Base-by-base conservation (phyloP, 2,888 invertebrate genomes). In the Craniophora ligustri region DNA sequence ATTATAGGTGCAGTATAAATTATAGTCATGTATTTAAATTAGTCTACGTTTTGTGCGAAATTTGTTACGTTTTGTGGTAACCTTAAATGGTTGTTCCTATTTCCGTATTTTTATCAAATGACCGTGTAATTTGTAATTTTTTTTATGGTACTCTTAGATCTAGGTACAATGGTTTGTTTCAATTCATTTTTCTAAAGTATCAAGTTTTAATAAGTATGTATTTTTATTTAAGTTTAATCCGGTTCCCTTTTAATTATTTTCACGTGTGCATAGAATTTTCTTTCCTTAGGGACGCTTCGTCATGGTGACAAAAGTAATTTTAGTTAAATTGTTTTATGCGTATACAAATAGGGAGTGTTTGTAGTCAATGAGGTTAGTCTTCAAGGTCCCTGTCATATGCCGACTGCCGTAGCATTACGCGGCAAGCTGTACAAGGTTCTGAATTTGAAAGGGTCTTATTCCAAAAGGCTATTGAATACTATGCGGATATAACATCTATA, bases 361-460 rank as follows among this genome's bases (percentile, higher is more conserved):
- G 7, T 35, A 40, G 16, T 39, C 56, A 23, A 48, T 38, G 47
- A 48, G 44, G 64, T 56, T 48, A 48, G 5, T 28, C 32, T 38
- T 47, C 64, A 63, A 68, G 57, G 68, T 31, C 30, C 35, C 39
- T 44, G 15, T 41, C 67, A 23, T 35, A 26, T n/a, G 8, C 18
- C 10, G 39, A 44, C 23, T 40, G 18, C 13, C 23, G 62, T 44
- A 51, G 35, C 53, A 36, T 62, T 45, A 61, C 67, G 39, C 16
- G 31, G 67, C 54, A 41, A 40, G 18, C 45, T 19, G 26, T 40
- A 32, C 62, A 62, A 62, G 62, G 62, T 41, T 36, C 36, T 26
- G 13, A 51, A 61, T 67, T 61, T 61, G 67, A 62, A 67, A 62
- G 67, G 67, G 40, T 45, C 18, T 61, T 45, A 28, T 61, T 51